These are phyloP conservation scores for Heteractis magnifica DNA, from an alignment of 92 coral and sea anemone species.

Conservation along the genomic window DNA sequence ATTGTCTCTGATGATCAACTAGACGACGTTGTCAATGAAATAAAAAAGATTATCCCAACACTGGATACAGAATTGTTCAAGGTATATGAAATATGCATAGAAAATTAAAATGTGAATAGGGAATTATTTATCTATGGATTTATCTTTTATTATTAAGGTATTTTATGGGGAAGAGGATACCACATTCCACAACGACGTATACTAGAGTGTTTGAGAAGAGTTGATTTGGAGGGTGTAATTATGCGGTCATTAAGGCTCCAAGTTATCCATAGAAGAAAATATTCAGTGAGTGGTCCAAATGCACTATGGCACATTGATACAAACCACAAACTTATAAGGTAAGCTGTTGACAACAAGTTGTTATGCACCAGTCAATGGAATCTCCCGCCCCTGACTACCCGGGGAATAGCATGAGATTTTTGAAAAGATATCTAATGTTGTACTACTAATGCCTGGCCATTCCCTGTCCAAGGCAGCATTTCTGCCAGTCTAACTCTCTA, in stretches of 20 bases:
- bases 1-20: conserved; percentile 48
- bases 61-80: conserved; percentile 36
- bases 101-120: neutral
- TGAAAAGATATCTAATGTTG: no score
- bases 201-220: conserved; percentile 43
- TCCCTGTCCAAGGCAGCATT: no score
- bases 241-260: conserved; percentile 31
- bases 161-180: conserved; percentile 30
- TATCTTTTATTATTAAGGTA: conserved; percentile 9
- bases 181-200: conserved; percentile 36
- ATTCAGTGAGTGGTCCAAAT: conserved; percentile 43
- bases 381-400: no score
- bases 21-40: conserved; percentile 32
- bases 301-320: conserved; percentile 55
- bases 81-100: neutral
- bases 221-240: conserved; percentile 49
- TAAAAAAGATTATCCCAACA: conserved; percentile 31
- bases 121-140: neutral
- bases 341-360: neutral
- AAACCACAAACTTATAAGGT: conserved; percentile 59
- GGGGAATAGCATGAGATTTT: neutral
- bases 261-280: conserved; percentile 39
- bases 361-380: no score
- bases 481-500: no score
- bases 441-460: no score